Percentiles rank a stretch among this genome's conserved stretches.
Conservation (phyloP, 2,888 invertebrate genomes). For the Julus scanicus region DNA sequence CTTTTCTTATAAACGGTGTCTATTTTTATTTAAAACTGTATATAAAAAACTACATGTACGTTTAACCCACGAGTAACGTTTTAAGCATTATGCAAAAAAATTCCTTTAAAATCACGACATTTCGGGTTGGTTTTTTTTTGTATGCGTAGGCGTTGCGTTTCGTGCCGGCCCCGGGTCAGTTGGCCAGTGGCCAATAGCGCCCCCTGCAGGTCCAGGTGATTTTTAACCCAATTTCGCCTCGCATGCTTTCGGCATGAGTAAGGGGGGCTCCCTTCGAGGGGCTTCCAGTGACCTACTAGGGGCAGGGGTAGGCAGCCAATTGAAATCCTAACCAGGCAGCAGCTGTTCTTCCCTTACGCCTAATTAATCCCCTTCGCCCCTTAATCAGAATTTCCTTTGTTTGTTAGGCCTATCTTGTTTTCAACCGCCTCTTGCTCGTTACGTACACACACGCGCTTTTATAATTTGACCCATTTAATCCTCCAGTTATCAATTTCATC, state of each 20-base stretch:
- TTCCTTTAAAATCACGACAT: not conserved
- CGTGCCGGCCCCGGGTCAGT: not conserved
- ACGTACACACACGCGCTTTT: not conserved
- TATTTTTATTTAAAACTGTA: not conserved
- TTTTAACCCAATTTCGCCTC: conserved; percentile 8
- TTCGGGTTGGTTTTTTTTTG: not conserved
- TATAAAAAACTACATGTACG: too few relatives aligned
- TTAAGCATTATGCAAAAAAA: not conserved
- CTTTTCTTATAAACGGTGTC: not conserved
- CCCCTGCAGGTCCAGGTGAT: not conserved
- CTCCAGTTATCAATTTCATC: too few relatives aligned
- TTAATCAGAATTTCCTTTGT: not conserved
- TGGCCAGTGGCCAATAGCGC: not conserved
- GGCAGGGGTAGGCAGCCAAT: not conserved
- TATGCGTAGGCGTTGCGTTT: not conserved
- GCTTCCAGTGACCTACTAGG: conserved; percentile 14
- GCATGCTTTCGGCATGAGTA: not conserved
- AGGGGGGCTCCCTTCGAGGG: not conserved
- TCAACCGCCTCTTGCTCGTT: not conserved
- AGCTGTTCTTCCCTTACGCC: conserved; percentile 12
- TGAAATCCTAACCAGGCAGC: conserved; percentile 6
- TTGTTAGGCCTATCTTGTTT: not conserved
- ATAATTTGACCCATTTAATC: not conserved
- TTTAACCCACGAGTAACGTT: not conserved
- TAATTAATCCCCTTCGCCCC: not conserved